Conservation (phyloP, 53 echinoderm and acorn worm species). For the Actinopyga echinites region DNA sequence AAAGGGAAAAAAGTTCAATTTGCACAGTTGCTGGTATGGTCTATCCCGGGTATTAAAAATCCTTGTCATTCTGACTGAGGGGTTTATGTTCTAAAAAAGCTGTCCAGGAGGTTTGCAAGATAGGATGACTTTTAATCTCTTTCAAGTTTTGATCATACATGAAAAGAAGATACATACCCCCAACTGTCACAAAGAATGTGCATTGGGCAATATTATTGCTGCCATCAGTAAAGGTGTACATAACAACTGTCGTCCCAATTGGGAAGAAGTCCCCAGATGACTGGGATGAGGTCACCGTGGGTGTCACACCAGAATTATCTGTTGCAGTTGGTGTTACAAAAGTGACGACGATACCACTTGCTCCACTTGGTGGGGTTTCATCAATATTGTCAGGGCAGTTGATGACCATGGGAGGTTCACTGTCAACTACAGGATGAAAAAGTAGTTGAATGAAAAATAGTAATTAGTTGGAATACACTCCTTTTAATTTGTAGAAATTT, state of each 20-base stretch:
- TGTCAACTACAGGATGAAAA: not conserved
- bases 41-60: no score
- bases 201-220: not conserved
- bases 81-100: no score
- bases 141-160: no score
- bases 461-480: no score
- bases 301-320: not conserved
- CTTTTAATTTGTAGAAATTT: no score
- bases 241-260: slow-evolving; percentile 14
- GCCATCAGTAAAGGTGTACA: slow-evolving; percentile 10
- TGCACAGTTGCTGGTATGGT: no score
- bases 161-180: not conserved
- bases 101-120: no score
- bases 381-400: not conserved
- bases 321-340: slow-evolving; percentile 18
- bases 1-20: no score
- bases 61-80: no score
- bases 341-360: not conserved
- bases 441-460: no score
- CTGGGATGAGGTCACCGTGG: slow-evolving; percentile 1
- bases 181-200: slow-evolving; percentile 13
- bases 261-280: slow-evolving; percentile 3
- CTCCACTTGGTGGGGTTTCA: not conserved
- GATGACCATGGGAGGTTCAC: not conserved
- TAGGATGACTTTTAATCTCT: no score